Evolutionary conservation across 2,113 vertebrate species (phyloP).

Genomic region (Cryptotis parvus): DNA sequence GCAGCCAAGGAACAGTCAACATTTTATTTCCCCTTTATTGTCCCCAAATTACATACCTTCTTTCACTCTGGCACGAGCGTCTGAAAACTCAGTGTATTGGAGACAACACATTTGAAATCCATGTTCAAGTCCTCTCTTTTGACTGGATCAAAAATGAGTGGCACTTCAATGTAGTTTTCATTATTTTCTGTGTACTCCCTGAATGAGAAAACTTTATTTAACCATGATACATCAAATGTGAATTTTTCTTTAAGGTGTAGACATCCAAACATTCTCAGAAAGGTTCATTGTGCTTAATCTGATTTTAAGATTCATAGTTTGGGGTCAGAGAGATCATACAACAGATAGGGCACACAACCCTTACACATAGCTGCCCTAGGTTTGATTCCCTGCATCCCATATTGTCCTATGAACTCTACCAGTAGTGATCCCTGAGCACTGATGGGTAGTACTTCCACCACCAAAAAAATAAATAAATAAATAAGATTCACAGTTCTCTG

Average conservation of each 20-base stretch:
- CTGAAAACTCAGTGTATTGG: conserved; percentile 86
- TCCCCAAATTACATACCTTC: conserved; percentile 87
- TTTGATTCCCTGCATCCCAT: too few relatives aligned
- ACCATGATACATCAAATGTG: accelerated
- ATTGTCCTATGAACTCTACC: too few relatives aligned
- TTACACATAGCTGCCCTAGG: too few relatives aligned
- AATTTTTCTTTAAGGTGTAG: not conserved
- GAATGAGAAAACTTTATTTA: conserved; percentile 14
- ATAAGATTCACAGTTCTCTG: too few relatives aligned
- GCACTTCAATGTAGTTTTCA: conserved; percentile 89
- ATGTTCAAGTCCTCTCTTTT: conserved; percentile 88
- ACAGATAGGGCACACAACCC: too few relatives aligned
- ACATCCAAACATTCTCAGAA: not conserved
- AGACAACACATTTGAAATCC: conserved; percentile 90
- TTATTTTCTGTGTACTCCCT: conserved; percentile 89
- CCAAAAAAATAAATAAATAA: too few relatives aligned
- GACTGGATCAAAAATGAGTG: conserved; percentile 89
- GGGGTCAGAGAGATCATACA: too few relatives aligned
- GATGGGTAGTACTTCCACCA: too few relatives aligned
- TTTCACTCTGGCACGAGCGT: conserved; percentile 87
- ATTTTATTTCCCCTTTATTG: not conserved
- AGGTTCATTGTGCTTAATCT: accelerated
- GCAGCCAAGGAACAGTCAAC: not conserved
- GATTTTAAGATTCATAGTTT: not conserved
- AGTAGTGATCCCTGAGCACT: too few relatives aligned